Evolutionary conservation across 1,140 invertebrate species (phyloP).

Genomic region (Drosophila persimilis): DNA sequence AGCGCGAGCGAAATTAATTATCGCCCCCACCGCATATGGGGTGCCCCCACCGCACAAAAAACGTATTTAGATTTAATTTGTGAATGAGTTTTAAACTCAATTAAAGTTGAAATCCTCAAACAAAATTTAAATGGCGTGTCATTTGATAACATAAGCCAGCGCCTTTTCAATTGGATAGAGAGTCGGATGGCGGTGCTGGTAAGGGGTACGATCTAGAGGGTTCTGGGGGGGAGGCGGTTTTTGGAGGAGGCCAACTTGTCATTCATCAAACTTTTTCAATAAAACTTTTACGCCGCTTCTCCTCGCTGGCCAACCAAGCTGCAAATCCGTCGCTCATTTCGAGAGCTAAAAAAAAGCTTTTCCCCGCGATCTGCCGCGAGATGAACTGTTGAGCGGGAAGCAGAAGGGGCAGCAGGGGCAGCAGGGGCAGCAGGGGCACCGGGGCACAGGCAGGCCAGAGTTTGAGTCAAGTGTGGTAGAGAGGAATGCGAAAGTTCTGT

Average conservation of each 20-base stretch:
- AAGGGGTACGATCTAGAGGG: not conserved
- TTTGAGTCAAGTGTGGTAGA: slow-evolving; percentile 12
- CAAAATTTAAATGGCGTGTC: slow-evolving; percentile 43
- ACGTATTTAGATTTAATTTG: slow-evolving; percentile 32
- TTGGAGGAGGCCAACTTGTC: slow-evolving; percentile 55
- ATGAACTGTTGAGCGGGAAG: not conserved
- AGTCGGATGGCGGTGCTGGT: not conserved
- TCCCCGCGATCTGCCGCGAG: not conserved
- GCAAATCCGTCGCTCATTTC: slow-evolving; percentile 58
- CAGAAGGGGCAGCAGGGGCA: not conserved
- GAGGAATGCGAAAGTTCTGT: slow-evolving; percentile 40
- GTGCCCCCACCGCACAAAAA: not conserved
- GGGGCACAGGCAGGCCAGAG: not conserved
- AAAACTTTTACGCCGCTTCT: slow-evolving; percentile 65
- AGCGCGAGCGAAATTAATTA: not conserved
- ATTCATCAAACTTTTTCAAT: slow-evolving; percentile 80
- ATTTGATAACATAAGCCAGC: slow-evolving; percentile 35
- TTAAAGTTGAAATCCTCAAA: slow-evolving; percentile 20
- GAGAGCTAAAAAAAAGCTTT: slow-evolving; percentile 21
- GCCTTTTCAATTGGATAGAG: slow-evolving; percentile 9
- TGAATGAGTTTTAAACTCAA: slow-evolving; percentile 10
- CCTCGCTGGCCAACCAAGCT: slow-evolving; percentile 48
- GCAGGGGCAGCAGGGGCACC: not conserved
- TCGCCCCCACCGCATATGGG: no score
- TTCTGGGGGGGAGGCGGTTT: not conserved